Evolutionary conservation across 2,113 vertebrate species (phyloP).

Genomic region (Acrocephalus arundinaceus): DNA sequence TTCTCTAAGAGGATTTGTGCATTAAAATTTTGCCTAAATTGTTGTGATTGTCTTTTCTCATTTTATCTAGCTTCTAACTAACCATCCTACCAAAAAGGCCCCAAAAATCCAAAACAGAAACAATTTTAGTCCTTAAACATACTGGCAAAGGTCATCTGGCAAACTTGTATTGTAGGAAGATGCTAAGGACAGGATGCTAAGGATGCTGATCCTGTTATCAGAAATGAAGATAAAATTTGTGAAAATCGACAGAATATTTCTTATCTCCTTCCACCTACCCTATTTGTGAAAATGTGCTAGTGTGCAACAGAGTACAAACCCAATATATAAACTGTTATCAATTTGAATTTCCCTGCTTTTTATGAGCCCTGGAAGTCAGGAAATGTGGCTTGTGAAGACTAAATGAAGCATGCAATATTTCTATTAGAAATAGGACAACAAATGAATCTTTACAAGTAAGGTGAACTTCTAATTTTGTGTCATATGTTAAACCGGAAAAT

Average conservation of each 20-base stretch:
- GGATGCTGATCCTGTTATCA: not conserved
- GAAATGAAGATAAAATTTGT: not conserved
- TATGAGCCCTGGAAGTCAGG: not conserved
- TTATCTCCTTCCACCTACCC: rapidly evolving
- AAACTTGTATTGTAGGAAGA: not conserved
- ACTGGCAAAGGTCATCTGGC: not conserved
- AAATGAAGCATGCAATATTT: not conserved
- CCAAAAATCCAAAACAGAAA: not conserved
- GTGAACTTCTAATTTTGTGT: not conserved
- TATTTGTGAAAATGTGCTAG: not conserved
- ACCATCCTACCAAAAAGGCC: not conserved
- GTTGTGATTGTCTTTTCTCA: not conserved
- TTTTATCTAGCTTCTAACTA: not conserved
- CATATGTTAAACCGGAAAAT: not conserved
- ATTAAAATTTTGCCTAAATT: not conserved
- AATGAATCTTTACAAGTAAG: not conserved
- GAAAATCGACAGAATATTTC: not conserved
- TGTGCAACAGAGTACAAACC: not conserved
- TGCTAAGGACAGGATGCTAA: not conserved
- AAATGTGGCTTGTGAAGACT: not conserved
- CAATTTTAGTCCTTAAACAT: not conserved
- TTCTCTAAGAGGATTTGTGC: not conserved
- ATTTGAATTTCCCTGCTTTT: not conserved
- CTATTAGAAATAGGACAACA: not conserved
- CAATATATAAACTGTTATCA: not conserved